Base-by-base conservation (phyloP, 2,113 vertebrate species). In the Malurus melanocephalus region DNA sequence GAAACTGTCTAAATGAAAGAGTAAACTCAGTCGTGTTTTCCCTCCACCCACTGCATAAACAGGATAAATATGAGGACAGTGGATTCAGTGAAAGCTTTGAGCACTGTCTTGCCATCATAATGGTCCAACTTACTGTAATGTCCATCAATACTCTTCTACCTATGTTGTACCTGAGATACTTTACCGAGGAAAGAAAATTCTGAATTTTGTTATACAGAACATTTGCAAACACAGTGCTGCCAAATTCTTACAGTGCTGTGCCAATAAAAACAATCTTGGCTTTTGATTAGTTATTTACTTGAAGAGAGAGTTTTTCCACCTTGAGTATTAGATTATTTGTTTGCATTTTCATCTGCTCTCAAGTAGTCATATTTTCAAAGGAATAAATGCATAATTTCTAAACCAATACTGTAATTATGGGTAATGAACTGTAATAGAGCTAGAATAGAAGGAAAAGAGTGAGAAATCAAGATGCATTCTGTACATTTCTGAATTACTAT, bases 271-370 rank as follows among this genome's bases (percentile, higher is more conserved):
- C 0, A 11, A 65, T 69, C 40, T 87, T 66, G 13, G 6, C 40
- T 95, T 94, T 93, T 95, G 68, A 94, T 95, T 93, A 84, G 56
- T 92, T 96, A 81, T 96, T 96, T 91, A 94, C 81, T 72, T 77
- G 87, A 92, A 93, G 83, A 97, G 85, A 68, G 65, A 86, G 51
- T 80, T 90, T 95, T 83, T 89, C 85, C 85, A 90, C 69, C 80
- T 75, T 85, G 89, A 88, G 35, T 57, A 88, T 92, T 78, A 94
- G 52, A 76, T 87, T 94, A 68, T 93, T 94, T 93, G 69, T 91
- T 95, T 95, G 80, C 42, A 42, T 86, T 92, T 96, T 94, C 82
- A 38, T 95, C 91, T 95, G 45, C 55, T 61, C 87, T 94, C 77
- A 94, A 89, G 74, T 92, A 94, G 84, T 95, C 62, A 88, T 51